phyloP scores from a whole-genome alignment of 2,113 vertebrate species.

The Laterallus jamaicensis region DNA sequence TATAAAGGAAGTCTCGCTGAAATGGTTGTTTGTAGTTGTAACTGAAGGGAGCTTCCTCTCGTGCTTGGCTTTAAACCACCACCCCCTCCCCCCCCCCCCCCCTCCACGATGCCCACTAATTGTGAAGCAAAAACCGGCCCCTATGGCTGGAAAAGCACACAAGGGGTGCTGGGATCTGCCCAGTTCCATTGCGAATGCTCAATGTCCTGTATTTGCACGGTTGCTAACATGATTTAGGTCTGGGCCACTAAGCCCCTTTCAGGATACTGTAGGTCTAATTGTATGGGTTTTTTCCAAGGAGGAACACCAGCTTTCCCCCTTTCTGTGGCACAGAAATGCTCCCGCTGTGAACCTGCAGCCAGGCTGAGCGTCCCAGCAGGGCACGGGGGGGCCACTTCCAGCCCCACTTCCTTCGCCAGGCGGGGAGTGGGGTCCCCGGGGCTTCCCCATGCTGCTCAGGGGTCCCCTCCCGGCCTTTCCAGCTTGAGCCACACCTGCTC shows the following conservation, averaged over 20 bases:
- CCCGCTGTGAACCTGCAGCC: neutral
- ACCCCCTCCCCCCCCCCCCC: no score
- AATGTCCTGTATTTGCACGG: neutral
- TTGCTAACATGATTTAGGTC: neutral
- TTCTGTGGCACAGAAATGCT: neutral
- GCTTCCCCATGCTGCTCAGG: neutral
- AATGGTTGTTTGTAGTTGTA: neutral
- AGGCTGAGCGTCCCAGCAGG: neutral
- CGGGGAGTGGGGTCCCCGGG: neutral
- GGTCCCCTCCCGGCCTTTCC: neutral
- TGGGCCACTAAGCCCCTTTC: neutral
- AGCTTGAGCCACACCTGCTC: constrained; percentile 61
- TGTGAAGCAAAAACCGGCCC: neutral
- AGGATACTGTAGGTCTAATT: constrained; percentile 24
- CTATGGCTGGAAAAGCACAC: neutral
- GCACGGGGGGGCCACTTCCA: neutral
- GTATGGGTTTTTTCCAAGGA: neutral
- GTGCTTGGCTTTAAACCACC: neutral
- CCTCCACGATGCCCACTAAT: no score
- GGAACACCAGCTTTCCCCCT: neutral
- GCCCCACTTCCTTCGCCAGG: neutral
- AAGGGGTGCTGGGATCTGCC: neutral
- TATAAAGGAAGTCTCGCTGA: neutral
- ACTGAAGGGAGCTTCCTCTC: neutral
- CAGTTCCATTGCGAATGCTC: neutral